phyloP scores from a whole-genome alignment of 2,113 vertebrate genomes.

The Hiodon tergisus region DNA sequence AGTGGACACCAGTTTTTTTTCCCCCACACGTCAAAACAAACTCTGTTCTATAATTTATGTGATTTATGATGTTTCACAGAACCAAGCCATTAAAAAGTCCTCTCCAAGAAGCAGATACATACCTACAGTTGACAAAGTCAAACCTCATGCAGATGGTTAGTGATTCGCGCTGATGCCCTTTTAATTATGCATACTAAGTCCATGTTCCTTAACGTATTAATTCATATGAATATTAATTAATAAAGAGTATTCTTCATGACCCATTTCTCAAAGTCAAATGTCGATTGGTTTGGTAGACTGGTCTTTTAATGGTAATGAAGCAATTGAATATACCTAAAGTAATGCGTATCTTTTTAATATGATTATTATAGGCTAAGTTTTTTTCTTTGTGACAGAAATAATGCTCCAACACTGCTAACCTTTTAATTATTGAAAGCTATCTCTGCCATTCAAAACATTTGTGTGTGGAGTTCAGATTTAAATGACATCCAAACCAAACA shows the following conservation, averaged over 20 bases:
- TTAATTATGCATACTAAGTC: neutral
- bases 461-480: no score
- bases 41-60: constrained; percentile 65
- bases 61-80: constrained; percentile 60
- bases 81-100: constrained; percentile 46
- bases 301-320: constrained; percentile 54
- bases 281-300: constrained; percentile 41
- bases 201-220: constrained; percentile 59
- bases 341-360: no score
- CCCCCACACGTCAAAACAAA: constrained; percentile 60
- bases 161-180: constrained; percentile 21
- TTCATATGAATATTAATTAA: constrained; percentile 57
- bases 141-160: constrained; percentile 60
- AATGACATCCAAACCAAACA: no score
- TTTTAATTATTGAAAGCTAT: no score
- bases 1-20: constrained; percentile 60
- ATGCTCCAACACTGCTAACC: no score
- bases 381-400: neutral
- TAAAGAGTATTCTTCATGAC: constrained; percentile 50
- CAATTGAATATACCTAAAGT: constrained; percentile 47
- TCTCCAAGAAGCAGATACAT: constrained; percentile 41
- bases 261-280: constrained; percentile 42
- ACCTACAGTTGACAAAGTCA: constrained; percentile 55
- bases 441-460: no score
- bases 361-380: neutral